These are phyloP conservation scores for Sinocyclocheilus anshuiensis DNA, from an alignment of 2,113 vertebrate species.

Conservation along the genomic window DNA sequence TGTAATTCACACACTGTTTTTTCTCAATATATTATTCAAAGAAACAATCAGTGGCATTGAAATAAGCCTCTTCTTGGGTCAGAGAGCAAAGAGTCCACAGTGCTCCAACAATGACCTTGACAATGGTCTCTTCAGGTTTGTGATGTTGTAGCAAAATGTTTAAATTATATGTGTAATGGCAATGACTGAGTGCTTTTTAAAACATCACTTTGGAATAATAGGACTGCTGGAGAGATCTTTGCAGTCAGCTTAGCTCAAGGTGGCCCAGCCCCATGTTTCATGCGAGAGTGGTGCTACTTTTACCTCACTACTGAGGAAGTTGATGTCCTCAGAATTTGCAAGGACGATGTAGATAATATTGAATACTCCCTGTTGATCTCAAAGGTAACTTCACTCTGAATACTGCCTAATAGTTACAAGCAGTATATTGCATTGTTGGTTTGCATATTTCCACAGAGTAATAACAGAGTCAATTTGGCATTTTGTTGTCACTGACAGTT, in stretches of 20 bases:
- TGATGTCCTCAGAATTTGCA: neutral
- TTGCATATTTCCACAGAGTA: neutral
- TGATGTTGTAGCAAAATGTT: neutral
- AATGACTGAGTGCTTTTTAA: neutral
- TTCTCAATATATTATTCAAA: too few relatives aligned
- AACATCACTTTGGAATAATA: neutral
- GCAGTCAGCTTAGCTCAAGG: neutral
- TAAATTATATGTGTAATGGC: neutral
- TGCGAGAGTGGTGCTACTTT: conserved; percentile 1
- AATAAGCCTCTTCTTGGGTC: neutral
- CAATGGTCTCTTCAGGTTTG: conserved; percentile 11
- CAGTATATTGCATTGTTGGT: neutral
- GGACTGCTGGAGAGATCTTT: conserved; percentile 4
- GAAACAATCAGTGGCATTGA: too few relatives aligned
- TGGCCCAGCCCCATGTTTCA: neutral
- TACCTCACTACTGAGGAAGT: neutral
- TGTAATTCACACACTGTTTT: neutral
- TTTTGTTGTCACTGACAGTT: neutral
- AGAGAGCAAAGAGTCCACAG: conserved; percentile 5
- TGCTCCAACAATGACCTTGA: conserved; percentile 12
- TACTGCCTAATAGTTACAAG: neutral
- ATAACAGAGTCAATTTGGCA: neutral
- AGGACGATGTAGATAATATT: neutral
- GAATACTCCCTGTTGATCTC: neutral
- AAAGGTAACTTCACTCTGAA: conserved; percentile 5